Conservation (phyloP, 2,888 invertebrate species). For the Callyntrura sp. region DNA sequence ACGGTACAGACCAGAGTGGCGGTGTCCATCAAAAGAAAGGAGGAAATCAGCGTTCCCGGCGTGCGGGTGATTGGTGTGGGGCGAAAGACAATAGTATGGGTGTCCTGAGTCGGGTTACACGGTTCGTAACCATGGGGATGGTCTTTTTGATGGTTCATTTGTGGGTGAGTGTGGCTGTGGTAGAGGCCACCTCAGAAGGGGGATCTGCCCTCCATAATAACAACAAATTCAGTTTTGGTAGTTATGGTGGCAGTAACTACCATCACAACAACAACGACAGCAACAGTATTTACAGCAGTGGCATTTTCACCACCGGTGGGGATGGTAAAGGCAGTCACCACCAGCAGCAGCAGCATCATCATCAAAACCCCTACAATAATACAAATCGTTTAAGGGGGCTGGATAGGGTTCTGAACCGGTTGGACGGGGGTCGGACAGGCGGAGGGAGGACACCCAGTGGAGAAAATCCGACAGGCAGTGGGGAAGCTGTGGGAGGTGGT, state of each 20-base stretch:
- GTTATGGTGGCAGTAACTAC: neutral
- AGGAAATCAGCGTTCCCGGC: neutral
- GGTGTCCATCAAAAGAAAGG: conserved; percentile 33
- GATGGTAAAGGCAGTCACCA: no score
- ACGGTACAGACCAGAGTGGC: neutral
- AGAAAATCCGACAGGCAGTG: neutral
- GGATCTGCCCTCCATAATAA: neutral
- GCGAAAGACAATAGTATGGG: neutral
- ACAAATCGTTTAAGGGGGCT: conserved; percentile 80
- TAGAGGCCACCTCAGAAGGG: conserved; percentile 1
- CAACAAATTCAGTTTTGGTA: conserved; percentile 28
- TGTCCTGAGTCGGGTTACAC: neutral
- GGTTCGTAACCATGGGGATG: conserved; percentile 1
- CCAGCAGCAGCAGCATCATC: neutral
- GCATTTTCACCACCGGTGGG: neutral
- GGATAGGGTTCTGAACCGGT: conserved; percentile 81
- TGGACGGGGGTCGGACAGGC: conserved; percentile 69
- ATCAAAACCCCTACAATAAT: neutral
- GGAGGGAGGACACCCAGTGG: neutral
- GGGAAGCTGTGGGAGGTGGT: neutral
- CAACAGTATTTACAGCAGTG: conserved; percentile 13
- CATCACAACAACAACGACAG: neutral
- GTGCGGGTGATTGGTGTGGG: neutral
- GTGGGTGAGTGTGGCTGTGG: neutral
- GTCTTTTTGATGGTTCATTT: neutral